phyloP scores from a whole-genome alignment of 2,113 vertebrate species.

The Vanacampus margaritifer region DNA sequence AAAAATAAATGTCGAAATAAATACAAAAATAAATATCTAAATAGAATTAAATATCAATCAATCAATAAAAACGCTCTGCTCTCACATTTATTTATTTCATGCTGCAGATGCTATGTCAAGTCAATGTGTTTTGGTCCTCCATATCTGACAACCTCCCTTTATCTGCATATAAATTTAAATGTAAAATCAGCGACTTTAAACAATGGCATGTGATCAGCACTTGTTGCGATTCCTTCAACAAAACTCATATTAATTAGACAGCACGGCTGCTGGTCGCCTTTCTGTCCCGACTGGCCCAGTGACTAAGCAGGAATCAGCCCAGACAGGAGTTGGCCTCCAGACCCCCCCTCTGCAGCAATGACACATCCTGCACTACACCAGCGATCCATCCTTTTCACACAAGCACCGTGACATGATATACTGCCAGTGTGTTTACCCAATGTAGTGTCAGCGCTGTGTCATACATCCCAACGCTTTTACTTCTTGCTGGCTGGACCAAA shows the following conservation, averaged over 20 bases:
- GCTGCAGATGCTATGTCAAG: too few species aligned
- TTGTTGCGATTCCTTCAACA: not conserved
- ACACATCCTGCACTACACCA: constrained; percentile 39
- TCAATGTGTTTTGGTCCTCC: too few species aligned
- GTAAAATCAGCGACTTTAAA: too few species aligned
- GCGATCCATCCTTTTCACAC: constrained; percentile 13
- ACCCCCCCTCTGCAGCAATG: constrained; percentile 35
- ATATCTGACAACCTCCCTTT: not conserved
- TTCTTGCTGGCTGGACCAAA: constrained; percentile 34
- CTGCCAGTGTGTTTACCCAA: constrained; percentile 29
- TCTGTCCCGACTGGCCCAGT: constrained; percentile 28
- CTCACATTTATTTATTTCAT: too few species aligned
- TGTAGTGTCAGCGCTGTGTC: constrained; percentile 38
- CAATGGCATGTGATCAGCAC: not conserved
- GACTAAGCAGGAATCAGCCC: constrained; percentile 66
- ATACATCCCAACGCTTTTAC: constrained; percentile 32
- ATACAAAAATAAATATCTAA: too few species aligned
- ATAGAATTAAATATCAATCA: too few species aligned
- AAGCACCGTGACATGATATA: constrained; percentile 39
- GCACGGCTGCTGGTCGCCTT: constrained; percentile 16
- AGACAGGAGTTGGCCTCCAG: constrained; percentile 40
- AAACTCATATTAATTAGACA: constrained; percentile 15
- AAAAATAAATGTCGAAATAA: too few species aligned
- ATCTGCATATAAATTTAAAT: too few species aligned
- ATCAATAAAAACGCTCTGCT: too few species aligned